Conservation (phyloP, 2,113 vertebrate species). For the rabbit (Oryctolagus cuniculus) region DNA sequence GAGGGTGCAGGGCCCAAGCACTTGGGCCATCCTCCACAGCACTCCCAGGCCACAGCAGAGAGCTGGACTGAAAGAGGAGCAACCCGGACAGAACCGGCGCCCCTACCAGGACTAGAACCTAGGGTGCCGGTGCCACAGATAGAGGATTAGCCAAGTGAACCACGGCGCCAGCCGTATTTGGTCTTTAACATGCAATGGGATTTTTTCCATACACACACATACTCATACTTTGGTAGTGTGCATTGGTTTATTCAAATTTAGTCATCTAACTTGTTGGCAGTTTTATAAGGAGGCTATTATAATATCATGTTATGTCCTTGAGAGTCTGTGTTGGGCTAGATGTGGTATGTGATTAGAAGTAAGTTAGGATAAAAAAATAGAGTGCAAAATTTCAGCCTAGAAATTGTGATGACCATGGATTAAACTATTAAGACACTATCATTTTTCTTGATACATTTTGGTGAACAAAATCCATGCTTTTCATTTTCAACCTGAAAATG, state of each 20-base stretch:
- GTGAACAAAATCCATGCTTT: neutral
- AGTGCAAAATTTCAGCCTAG: neutral
- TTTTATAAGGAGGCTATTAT: neutral
- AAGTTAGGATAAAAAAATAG: neutral
- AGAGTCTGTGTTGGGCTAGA: neutral
- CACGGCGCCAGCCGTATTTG: neutral
- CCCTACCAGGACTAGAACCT: too few species aligned
- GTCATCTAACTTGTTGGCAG: neutral
- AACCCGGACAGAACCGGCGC: too few species aligned
- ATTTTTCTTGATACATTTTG: neutral
- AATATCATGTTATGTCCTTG: neutral
- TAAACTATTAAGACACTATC: neutral
- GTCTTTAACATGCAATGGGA: neutral
- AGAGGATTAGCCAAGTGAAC: too few species aligned
- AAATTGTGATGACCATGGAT: neutral
- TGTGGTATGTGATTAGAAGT: neutral
- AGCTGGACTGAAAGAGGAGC: too few species aligned
- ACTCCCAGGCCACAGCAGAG: too few species aligned
- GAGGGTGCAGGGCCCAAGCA: too few species aligned
- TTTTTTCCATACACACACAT: neutral
- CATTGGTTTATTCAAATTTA: neutral
- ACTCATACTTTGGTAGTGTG: neutral
- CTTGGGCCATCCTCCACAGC: too few species aligned
- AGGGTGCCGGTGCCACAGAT: too few species aligned
- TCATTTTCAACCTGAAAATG: neutral